phyloP scores from a whole-genome alignment of 2,797 vertebrate genomes.

The Hippopotamyrus pictus region DNA sequence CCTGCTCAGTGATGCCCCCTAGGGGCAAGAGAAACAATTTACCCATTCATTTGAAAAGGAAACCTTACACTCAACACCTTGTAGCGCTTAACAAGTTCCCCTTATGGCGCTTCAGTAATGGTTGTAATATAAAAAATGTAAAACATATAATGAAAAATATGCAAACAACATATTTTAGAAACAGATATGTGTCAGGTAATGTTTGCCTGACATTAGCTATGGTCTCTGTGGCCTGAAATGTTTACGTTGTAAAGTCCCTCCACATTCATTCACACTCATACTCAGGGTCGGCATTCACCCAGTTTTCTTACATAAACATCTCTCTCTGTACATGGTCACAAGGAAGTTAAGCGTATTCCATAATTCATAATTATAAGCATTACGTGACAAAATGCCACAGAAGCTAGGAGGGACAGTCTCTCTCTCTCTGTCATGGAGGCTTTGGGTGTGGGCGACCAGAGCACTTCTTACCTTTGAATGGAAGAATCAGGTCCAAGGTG shows the following conservation, averaged over 20 bases:
- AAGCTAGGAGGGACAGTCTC: not conserved
- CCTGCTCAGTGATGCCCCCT: not conserved
- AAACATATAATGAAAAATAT: not conserved
- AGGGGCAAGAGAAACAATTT: not conserved
- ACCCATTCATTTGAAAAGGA: not conserved
- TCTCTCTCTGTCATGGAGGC: not conserved
- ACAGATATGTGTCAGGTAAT: not conserved
- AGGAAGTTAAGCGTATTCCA: not conserved
- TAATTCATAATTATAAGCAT: not conserved
- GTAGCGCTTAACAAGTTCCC: not conserved
- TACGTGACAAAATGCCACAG: not conserved
- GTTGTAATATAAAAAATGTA: not conserved
- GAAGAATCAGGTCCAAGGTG: not conserved
- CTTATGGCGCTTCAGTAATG: not conserved
- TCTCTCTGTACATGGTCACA: not conserved
- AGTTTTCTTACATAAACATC: not conserved
- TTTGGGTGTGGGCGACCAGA: not conserved
- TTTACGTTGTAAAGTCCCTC: not conserved
- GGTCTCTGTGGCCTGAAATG: not conserved
- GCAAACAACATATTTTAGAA: slow-evolving; percentile 2
- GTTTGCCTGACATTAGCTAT: not conserved
- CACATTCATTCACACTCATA: slow-evolving; percentile 2
- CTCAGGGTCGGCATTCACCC: not conserved
- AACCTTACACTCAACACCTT: not conserved
- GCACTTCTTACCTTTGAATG: slow-evolving; percentile 10